Percentiles rank a stretch among this genome's conserved stretches.
Evolutionary conservation across 2,888 invertebrate species (phyloP).

Genomic region (Mesorhabditis sp.): DNA sequence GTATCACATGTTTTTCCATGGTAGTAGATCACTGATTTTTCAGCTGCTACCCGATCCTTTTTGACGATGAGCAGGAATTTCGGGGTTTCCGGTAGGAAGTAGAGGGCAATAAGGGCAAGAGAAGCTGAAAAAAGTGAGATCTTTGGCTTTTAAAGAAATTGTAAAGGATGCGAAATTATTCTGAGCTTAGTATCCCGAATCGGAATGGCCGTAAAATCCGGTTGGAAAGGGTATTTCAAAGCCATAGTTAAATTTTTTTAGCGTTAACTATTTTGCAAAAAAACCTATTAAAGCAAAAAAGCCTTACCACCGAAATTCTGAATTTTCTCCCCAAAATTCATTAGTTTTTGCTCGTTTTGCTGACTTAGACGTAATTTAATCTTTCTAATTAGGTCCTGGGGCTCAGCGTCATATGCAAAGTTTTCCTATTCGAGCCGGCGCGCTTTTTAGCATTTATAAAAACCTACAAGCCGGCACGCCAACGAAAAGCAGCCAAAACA

Average conservation of each 20-base stretch:
- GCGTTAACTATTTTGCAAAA: no score
- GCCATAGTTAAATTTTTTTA: no score
- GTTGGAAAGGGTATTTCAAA: no score
- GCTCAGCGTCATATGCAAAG: no score
- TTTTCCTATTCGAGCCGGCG: no score
- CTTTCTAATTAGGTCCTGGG: no score
- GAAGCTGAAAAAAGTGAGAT: slow-evolving; percentile 18
- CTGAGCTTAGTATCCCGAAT: not conserved
- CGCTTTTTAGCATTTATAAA: not conserved
- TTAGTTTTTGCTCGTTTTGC: no score
- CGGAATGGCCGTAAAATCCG: no score
- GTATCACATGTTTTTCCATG: slow-evolving; percentile 34
- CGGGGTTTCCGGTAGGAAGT: slow-evolving; percentile 45
- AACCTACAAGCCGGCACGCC: slow-evolving; percentile 34
- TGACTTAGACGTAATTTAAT: no score
- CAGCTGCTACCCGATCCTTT: slow-evolving; percentile 22
- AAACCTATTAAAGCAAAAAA: no score
- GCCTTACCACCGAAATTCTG: no score
- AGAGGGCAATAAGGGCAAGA: slow-evolving; percentile 26
- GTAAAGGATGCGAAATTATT: not conserved
- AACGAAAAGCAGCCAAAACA: slow-evolving; percentile 32
- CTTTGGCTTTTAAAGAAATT: not conserved
- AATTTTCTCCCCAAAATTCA: no score
- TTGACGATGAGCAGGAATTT: slow-evolving; percentile 37
- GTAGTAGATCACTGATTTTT: slow-evolving; percentile 33